A percentile compares a stretch with the other conserved stretches of the same genome.
Evolutionary conservation across 2,888 invertebrate genomes (phyloP).

Genomic region (Tenthredo livida): DNA sequence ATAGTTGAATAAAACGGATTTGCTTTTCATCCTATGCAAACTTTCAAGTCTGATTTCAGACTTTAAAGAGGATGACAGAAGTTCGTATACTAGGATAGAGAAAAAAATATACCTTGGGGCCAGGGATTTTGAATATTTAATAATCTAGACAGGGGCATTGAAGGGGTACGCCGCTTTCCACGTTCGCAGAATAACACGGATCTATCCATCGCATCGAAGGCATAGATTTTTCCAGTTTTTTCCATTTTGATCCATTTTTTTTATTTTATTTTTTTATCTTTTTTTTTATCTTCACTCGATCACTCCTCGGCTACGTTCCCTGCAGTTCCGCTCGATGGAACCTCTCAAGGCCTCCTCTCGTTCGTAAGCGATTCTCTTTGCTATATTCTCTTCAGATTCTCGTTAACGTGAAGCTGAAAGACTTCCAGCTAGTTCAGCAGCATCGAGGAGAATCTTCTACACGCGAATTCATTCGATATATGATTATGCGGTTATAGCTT

Average conservation of each 20-base stretch:
- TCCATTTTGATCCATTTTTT: not conserved
- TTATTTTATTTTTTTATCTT: not conserved
- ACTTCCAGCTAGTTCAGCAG: not conserved
- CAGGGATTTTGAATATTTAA: slow-evolving; percentile 4
- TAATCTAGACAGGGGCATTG: not conserved
- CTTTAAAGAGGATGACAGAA: not conserved
- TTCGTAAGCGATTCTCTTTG: slow-evolving; percentile 47
- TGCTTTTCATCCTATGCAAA: not conserved
- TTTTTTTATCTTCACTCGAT: slow-evolving; percentile 18
- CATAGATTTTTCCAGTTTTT: slow-evolving; percentile 9
- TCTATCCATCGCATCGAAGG: not conserved
- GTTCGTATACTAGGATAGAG: not conserved
- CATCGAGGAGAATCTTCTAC: not conserved
- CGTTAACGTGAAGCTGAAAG: slow-evolving; percentile 18
- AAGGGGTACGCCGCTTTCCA: not conserved
- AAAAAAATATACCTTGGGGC: not conserved
- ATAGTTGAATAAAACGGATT: not conserved
- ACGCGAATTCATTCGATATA: not conserved
- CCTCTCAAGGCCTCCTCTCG: slow-evolving; percentile 47
- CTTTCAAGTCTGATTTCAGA: not conserved
- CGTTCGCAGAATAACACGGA: not conserved
- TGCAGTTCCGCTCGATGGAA: slow-evolving; percentile 49
- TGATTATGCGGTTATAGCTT: not conserved
- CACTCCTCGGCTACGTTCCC: slow-evolving; percentile 34
- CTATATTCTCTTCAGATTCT: slow-evolving; percentile 36